These are phyloP conservation scores for Macrosteles quadrilineatus DNA, from an alignment of 1,140 invertebrate species.

Conservation along the genomic window DNA sequence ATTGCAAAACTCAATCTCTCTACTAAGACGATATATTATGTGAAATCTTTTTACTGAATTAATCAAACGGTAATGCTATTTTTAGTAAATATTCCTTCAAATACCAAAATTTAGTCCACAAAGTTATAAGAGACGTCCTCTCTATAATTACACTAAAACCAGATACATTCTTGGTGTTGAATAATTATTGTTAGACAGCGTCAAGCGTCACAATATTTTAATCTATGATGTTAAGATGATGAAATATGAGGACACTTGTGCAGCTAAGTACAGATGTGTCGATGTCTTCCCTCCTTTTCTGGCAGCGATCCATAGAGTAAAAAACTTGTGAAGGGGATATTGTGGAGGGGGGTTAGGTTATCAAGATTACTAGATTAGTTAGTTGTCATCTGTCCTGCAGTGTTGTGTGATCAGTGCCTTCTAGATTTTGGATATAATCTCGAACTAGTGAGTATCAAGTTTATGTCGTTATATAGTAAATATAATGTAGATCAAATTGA, in stretches of 20 bases:
- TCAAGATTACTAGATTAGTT: neutral
- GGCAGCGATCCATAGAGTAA: neutral
- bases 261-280: slow-evolving; percentile 3
- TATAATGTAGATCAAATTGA: too few relatives aligned
- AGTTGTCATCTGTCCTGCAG: neutral
- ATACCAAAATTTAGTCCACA: neutral
- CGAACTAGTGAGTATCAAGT: too few relatives aligned
- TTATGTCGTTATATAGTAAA: too few relatives aligned
- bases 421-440: too few relatives aligned
- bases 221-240: neutral
- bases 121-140: neutral
- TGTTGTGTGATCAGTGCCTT: neutral
- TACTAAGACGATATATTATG: too few relatives aligned
- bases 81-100: neutral
- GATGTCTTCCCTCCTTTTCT: neutral
- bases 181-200: neutral
- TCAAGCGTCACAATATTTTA: neutral
- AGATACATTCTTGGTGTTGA: neutral
- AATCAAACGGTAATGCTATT: neutral
- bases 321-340: neutral
- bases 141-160: neutral
- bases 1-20: too few relatives aligned
- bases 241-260: slow-evolving; percentile 7
- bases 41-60: too few relatives aligned
- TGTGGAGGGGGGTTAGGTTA: neutral